Conservation (phyloP, 2,797 vertebrate species). For the Pipistrellus pipistrellus region DNA sequence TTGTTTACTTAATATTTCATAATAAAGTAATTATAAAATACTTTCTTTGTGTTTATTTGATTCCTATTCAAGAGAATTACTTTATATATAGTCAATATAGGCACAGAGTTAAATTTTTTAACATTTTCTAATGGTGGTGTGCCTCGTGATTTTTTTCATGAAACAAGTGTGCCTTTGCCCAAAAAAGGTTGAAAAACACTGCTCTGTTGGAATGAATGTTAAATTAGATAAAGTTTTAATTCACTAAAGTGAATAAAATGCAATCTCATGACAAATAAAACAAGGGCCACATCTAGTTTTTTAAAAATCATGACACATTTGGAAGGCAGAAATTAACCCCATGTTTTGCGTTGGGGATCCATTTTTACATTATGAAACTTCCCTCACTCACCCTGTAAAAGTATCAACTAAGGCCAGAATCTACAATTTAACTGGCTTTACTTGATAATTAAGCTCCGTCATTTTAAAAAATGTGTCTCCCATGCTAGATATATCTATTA, state of each 20-base stretch:
- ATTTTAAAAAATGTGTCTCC: slow-evolving; percentile 23
- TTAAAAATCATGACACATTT: slow-evolving; percentile 38
- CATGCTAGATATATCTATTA: neutral
- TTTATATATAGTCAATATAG: no score
- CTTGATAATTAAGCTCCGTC: slow-evolving; percentile 5
- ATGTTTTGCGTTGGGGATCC: neutral
- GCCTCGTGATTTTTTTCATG: no score
- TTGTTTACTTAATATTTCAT: no score
- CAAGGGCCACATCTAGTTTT: neutral
- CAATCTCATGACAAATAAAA: slow-evolving; percentile 38
- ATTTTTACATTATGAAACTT: slow-evolving; percentile 51
- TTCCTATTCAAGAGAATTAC: no score
- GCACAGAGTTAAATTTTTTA: no score
- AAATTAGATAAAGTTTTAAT: slow-evolving; percentile 38
- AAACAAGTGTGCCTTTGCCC: no score
- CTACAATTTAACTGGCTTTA: neutral
- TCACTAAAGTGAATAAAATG: slow-evolving; percentile 13
- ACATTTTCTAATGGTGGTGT: no score
- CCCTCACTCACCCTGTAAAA: neutral
- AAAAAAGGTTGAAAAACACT: no score
- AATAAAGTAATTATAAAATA: no score
- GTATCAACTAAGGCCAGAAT: neutral
- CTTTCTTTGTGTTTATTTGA: no score
- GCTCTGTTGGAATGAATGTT: slow-evolving; percentile 14
- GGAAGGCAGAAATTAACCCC: neutral